phyloP scores from a whole-genome alignment of 2,797 vertebrate species.

The Lemur catta region DNA sequence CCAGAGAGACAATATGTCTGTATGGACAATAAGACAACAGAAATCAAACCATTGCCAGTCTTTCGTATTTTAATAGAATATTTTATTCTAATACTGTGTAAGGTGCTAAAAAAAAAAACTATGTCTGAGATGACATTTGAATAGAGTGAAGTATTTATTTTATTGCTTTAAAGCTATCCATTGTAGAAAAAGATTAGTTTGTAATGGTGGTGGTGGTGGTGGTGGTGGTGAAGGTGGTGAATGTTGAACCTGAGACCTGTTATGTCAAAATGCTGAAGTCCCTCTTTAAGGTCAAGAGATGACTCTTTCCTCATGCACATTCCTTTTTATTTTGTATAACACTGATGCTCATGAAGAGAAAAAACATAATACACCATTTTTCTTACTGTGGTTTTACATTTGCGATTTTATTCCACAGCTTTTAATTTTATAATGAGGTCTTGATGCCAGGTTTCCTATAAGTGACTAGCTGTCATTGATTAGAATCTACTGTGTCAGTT shows the following conservation, averaged over 20 bases:
- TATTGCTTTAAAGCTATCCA: conserved; percentile 47
- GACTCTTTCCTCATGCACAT: background rate
- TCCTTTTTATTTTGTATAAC: background rate
- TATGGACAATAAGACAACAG: conserved; percentile 41
- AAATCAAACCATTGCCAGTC: conserved; percentile 72
- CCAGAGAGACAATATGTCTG: conserved; percentile 67
- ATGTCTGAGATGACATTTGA: conserved; percentile 59
- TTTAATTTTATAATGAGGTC: conserved; percentile 47
- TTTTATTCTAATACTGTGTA: conserved; percentile 65
- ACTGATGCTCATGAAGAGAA: background rate
- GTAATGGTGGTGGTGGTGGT: background rate
- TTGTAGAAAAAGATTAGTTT: background rate
- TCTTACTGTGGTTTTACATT: background rate
- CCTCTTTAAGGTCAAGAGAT: background rate
- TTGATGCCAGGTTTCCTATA: background rate
- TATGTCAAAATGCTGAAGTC: background rate
- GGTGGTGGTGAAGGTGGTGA: background rate
- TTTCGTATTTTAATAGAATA: conserved; percentile 78
- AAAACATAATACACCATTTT: background rate
- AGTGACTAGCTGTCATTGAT: background rate
- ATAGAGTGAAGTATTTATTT: conserved; percentile 74
- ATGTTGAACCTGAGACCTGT: background rate
- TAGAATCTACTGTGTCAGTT: background rate
- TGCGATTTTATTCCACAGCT: background rate
- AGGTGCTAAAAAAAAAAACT: conserved; percentile 72